These are phyloP conservation scores for Drosophila asahinai DNA, from an alignment of 1,140 invertebrate genomes.

Conservation along the genomic window DNA sequence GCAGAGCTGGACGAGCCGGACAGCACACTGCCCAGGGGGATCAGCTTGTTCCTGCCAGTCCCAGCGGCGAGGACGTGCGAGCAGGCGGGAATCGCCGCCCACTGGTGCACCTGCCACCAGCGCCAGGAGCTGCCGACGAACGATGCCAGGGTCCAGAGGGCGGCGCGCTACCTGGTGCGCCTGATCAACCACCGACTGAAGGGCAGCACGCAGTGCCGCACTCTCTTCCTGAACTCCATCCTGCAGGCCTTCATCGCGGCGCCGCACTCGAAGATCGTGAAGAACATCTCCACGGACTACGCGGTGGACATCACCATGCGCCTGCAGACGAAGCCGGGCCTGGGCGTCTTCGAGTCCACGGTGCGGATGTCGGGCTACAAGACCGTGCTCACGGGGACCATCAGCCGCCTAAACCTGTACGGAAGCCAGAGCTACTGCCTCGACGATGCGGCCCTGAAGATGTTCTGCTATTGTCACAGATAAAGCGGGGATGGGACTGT, in stretches of 20 bases:
- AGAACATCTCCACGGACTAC: conserved; percentile 84
- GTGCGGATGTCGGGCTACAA: conserved; percentile 86
- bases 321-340: conserved; percentile 89
- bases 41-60: too few species aligned
- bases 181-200: conserved; percentile 88
- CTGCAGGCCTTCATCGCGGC: conserved; percentile 69
- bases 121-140: conserved; percentile 86
- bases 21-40: too few species aligned
- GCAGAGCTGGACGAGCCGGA: too few species aligned
- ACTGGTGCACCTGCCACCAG: conserved; percentile 94
- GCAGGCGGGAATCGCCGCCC: conserved; percentile 90
- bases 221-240: conserved; percentile 82
- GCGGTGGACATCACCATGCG: conserved; percentile 88
- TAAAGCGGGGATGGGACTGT: conserved; percentile 18
- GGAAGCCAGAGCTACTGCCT: conserved; percentile 92
- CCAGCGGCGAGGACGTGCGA: conserved; percentile 93
- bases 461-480: conserved; percentile 91
- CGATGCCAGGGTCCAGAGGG: conserved; percentile 85
- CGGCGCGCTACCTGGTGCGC: conserved; percentile 87
- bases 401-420: conserved; percentile 93
- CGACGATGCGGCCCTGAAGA: conserved; percentile 90
- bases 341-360: conserved; percentile 92
- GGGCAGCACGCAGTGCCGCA: conserved; percentile 87
- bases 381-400: conserved; percentile 87
- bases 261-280: conserved; percentile 77